Percentiles rank a stretch among this genome's conserved stretches.
phyloP scores from a whole-genome alignment of 1,140 invertebrate species.

The Diprion similis region DNA sequence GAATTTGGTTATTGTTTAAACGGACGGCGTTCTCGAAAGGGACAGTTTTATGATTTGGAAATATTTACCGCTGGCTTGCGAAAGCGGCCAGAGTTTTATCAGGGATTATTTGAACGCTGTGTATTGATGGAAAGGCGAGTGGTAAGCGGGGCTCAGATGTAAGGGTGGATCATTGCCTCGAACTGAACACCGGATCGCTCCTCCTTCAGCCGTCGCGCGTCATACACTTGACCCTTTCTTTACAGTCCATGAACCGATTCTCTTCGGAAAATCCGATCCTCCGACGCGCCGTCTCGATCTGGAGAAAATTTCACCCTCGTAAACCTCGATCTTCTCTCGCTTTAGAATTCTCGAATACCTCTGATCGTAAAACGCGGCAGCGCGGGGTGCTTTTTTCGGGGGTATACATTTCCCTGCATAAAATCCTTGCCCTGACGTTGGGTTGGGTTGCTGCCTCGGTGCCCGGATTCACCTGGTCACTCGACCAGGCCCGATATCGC shows the following conservation, averaged over 20 bases:
- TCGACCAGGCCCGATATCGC: too few species aligned
- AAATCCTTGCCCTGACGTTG: slow-evolving; percentile 18
- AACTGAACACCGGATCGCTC: not conserved
- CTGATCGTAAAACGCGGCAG: not conserved
- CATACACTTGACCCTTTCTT: not conserved
- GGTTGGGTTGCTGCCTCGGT: not conserved
- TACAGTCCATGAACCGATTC: not conserved
- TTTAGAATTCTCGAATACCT: too few species aligned
- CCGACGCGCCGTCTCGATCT: too few species aligned
- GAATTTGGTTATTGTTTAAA: not conserved
- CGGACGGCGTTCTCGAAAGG: not conserved
- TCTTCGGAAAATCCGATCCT: not conserved
- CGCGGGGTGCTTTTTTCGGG: slow-evolving; percentile 13
- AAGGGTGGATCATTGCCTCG: not conserved
- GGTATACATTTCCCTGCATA: slow-evolving; percentile 21
- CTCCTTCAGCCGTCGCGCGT: not conserved
- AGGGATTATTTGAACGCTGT: not conserved
- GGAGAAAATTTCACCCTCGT: too few species aligned
- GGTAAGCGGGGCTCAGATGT: not conserved
- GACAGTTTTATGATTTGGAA: slow-evolving; percentile 7
- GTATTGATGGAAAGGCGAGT: not conserved
- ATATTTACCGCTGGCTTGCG: not conserved
- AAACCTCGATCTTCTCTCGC: too few species aligned
- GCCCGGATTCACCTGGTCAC: too few species aligned
- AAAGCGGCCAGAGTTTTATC: not conserved